These are phyloP conservation scores for Sericinus montela DNA, from an alignment of 2,888 invertebrate genomes.

Conservation along the genomic window DNA sequence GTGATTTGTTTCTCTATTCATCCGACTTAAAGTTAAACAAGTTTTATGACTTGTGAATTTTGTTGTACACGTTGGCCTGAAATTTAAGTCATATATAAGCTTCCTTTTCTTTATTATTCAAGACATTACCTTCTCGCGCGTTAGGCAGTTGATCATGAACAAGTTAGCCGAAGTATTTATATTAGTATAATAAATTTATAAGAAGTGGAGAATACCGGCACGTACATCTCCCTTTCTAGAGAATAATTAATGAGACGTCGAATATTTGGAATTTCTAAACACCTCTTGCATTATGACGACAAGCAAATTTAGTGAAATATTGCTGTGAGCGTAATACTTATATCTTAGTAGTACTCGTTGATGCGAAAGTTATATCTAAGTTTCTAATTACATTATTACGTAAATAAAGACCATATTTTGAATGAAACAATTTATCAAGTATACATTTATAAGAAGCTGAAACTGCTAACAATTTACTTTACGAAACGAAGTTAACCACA, in stretches of 20 bases:
- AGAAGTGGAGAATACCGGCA: constrained; percentile 51
- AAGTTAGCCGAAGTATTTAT: constrained; percentile 62
- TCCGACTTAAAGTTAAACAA: too few relatives aligned
- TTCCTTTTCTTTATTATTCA: constrained; percentile 18
- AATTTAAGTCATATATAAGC: neutral
- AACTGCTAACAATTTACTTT: neutral
- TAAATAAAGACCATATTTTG: neutral
- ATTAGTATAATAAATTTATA: constrained; percentile 69
- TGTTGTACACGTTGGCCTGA: too few relatives aligned
- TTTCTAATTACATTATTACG: constrained; percentile 10
- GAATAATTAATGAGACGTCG: constrained; percentile 58
- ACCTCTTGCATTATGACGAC: constrained; percentile 43
- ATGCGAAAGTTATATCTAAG: constrained; percentile 17
- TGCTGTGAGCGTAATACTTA: constrained; percentile 14
- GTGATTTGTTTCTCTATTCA: too few relatives aligned
- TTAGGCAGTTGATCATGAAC: constrained; percentile 42
- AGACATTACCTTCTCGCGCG: constrained; percentile 28
- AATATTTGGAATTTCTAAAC: constrained; percentile 54
- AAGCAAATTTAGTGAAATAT: constrained; percentile 35
- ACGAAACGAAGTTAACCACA: neutral
- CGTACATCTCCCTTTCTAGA: constrained; percentile 41
- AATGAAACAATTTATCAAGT: neutral
- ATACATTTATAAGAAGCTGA: neutral
- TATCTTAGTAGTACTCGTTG: constrained; percentile 7
- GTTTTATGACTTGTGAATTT: too few relatives aligned